These are phyloP conservation scores for Pinctada fucata DNA, from an alignment of 2,888 invertebrate genomes.

Conservation along the genomic window DNA sequence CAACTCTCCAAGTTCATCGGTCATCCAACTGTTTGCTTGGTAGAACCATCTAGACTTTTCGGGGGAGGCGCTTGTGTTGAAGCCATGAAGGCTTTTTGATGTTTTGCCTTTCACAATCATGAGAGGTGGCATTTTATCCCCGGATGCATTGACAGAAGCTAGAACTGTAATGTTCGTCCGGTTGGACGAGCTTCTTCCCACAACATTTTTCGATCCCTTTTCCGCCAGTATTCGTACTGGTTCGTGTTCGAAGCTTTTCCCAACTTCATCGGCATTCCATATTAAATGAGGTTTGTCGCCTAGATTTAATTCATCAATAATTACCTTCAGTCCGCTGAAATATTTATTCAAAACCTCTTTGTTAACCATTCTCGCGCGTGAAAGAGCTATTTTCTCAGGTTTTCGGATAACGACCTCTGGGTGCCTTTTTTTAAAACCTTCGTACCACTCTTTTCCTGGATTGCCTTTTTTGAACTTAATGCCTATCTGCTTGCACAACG, in stretches of 20 bases:
- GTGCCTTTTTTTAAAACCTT: slow-evolving; percentile 13
- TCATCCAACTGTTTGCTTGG: slow-evolving; percentile 56
- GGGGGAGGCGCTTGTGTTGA: slow-evolving; percentile 42
- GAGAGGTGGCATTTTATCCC: slow-evolving; percentile 43
- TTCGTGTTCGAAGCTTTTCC: slow-evolving; percentile 28
- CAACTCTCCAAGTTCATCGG: slow-evolving; percentile 46
- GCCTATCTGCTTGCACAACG: background rate
- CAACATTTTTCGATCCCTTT: slow-evolving; percentile 20
- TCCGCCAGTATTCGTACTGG: slow-evolving; percentile 21
- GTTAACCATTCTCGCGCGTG: slow-evolving; percentile 19
- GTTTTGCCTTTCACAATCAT: slow-evolving; percentile 54
- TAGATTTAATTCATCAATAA: slow-evolving; percentile 16
- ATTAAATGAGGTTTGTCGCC: slow-evolving; percentile 10
- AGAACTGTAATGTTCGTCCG: background rate
- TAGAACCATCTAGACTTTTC: slow-evolving; percentile 41
- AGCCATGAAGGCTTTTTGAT: slow-evolving; percentile 35
- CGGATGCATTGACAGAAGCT: slow-evolving; percentile 18
- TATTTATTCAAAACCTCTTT: slow-evolving; percentile 27
- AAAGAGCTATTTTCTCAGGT: slow-evolving; percentile 3
- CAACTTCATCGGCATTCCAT: slow-evolving; percentile 39
- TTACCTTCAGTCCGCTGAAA: slow-evolving; percentile 28
- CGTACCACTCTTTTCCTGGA: background rate
- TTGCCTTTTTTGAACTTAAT: background rate
- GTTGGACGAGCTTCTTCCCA: slow-evolving; percentile 23
- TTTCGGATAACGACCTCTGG: slow-evolving; percentile 10